phyloP scores from a whole-genome alignment of 2,113 vertebrate genomes.

The zebrafish (Danio rerio) region DNA sequence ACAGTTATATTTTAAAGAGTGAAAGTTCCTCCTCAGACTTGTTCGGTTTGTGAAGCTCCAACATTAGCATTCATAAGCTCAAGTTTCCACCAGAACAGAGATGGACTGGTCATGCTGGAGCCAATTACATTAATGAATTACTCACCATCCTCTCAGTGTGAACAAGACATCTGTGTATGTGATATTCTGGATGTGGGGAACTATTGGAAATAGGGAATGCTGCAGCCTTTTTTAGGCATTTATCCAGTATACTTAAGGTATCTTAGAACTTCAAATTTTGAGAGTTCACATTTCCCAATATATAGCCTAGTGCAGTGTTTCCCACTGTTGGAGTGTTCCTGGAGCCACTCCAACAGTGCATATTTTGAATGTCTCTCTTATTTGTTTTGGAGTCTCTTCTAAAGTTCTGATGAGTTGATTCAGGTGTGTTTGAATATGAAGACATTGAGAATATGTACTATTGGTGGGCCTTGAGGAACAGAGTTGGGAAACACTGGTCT shows the following conservation, averaged over 20 bases:
- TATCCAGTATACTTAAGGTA: too few species aligned
- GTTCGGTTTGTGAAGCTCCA: not conserved
- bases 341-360: too few species aligned
- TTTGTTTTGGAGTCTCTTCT: too few species aligned
- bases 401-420: too few species aligned
- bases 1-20: not conserved
- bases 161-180: not conserved
- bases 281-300: not conserved
- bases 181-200: not conserved
- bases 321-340: too few species aligned
- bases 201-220: not conserved
- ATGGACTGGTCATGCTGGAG: not conserved
- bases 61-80: constrained; percentile 42
- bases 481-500: too few species aligned
- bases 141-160: not conserved
- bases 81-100: constrained; percentile 4
- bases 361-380: too few species aligned
- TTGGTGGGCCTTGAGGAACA: too few species aligned
- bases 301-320: not conserved
- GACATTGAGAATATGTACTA: too few species aligned
- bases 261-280: too few species aligned
- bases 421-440: too few species aligned
- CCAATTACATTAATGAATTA: constrained; percentile 45
- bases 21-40: not conserved
- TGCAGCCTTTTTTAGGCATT: not conserved